These are phyloP conservation scores for Miltochrista miniata DNA, from an alignment of 2,888 invertebrate genomes.

Conservation along the genomic window DNA sequence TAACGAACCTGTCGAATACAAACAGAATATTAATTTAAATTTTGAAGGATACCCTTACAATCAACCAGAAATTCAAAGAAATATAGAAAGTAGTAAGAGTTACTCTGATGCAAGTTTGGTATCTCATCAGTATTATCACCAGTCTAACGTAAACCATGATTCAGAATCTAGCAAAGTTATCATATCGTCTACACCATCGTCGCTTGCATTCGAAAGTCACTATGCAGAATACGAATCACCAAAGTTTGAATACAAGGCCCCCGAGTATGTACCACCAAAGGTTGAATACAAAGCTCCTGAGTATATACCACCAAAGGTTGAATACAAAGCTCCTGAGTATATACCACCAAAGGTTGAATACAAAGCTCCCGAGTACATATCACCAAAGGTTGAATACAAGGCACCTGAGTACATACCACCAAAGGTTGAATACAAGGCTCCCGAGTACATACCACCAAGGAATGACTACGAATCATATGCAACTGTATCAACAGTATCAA, in stretches of 20 bases:
- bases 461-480: conserved; percentile 56
- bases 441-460: conserved; percentile 57
- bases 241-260: conserved; percentile 53
- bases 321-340: conserved; percentile 61
- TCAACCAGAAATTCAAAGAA: conserved; percentile 73
- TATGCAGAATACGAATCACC: conserved; percentile 62
- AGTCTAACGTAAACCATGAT: conserved; percentile 47
- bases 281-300: no score
- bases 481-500: conserved; percentile 49
- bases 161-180: conserved; percentile 55
- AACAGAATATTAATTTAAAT: conserved; percentile 51
- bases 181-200: conserved; percentile 69
- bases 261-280: conserved; percentile 56
- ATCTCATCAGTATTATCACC: conserved; percentile 71
- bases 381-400: conserved; percentile 54
- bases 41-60: conserved; percentile 63
- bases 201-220: conserved; percentile 68
- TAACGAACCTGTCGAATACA: conserved; percentile 53
- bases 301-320: conserved; percentile 56
- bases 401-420: conserved; percentile 59
- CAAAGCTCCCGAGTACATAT: conserved; percentile 62
- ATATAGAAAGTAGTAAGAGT: conserved; percentile 51
- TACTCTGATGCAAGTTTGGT: conserved; percentile 73
- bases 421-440: conserved; percentile 54
- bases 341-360: conserved; percentile 58